Evolutionary conservation across 2,113 vertebrate genomes (phyloP).

Genomic region (crab-eating macaque (Macaca fascicularis)): DNA sequence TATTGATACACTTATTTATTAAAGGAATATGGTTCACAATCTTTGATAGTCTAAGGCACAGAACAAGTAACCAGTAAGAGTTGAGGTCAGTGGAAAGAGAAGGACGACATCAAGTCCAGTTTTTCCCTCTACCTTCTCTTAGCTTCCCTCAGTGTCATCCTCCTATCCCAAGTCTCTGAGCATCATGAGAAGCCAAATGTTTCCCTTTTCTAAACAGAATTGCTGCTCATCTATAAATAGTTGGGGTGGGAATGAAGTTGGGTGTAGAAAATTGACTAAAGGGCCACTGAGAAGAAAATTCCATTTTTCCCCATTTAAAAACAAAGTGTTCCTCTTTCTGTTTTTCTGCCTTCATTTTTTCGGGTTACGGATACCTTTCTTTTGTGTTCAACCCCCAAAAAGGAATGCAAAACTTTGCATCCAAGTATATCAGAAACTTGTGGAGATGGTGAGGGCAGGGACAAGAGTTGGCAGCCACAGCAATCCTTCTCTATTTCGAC

Average conservation of each 20-base stretch:
- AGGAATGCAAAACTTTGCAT: neutral
- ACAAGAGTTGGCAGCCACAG: neutral
- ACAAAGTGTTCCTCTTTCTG: neutral
- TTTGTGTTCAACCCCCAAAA: neutral
- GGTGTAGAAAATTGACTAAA: neutral
- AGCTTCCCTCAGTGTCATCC: neutral
- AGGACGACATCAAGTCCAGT: neutral
- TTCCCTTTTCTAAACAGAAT: neutral
- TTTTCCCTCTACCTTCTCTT: neutral
- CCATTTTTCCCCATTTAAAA: neutral
- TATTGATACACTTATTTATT: neutral
- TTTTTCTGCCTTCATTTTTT: neutral
- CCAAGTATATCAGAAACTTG: neutral
- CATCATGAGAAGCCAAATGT: neutral
- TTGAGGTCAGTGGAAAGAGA: neutral
- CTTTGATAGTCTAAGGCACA: too few species aligned
- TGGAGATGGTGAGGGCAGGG: neutral
- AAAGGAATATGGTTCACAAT: neutral
- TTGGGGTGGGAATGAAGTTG: neutral
- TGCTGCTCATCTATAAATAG: neutral
- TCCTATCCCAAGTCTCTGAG: neutral
- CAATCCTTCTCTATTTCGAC: neutral
- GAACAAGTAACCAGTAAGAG: too few species aligned
- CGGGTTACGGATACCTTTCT: neutral
- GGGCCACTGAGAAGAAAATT: neutral